Base-by-base conservation (phyloP, 2,888 invertebrate species). In the Aquatica leii region DNA sequence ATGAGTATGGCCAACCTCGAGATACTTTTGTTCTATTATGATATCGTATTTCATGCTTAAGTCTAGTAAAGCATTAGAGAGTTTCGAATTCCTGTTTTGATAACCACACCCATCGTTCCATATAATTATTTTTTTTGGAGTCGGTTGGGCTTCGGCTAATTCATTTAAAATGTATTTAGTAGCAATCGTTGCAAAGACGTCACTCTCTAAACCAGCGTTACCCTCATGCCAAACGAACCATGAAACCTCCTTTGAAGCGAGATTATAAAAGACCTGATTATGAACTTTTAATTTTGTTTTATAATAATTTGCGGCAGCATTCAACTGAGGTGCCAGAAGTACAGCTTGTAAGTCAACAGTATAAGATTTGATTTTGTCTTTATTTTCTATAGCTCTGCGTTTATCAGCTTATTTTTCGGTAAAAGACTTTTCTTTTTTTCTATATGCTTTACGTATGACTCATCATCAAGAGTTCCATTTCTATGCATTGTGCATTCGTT, bases 1-100 rank as follows among this genome's bases (percentile, higher is more conserved):
- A n/a, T n/a, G n/a, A n/a, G n/a, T 48, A n/a, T 48, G 48, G 17
- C 48, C 48, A 18, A 48, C 48, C 48, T 48, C 8, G 15, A 48
- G 20, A 48, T 48, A 48, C 20, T 15, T 48, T n/a, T 48, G 48
- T 48, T 48, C 48, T 48, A 48, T 48, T 15, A n/a, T n/a, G n/a
- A n/a, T n/a, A n/a, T n/a, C n/a, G n/a, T n/a, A n/a, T n/a, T n/a
- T n/a, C n/a, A n/a, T n/a, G n/a, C n/a, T n/a, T n/a, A n/a, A n/a
- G n/a, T n/a, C n/a, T n/a, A n/a, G n/a, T n/a, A n/a, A n/a, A 48
- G 17, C 8, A 48, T 48, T 48, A 4, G 48, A 48, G 4, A 48
- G 17, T 48, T 48, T 48, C 4, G 48, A 9, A 48, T 48, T 48
- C 20, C 48, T 6, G 17, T 48, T 48, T 48, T 48, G 48, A 18